Evolutionary conservation across 92 coral and sea anemone species (phyloP).

Genomic region (Zoanthus gigantus): DNA sequence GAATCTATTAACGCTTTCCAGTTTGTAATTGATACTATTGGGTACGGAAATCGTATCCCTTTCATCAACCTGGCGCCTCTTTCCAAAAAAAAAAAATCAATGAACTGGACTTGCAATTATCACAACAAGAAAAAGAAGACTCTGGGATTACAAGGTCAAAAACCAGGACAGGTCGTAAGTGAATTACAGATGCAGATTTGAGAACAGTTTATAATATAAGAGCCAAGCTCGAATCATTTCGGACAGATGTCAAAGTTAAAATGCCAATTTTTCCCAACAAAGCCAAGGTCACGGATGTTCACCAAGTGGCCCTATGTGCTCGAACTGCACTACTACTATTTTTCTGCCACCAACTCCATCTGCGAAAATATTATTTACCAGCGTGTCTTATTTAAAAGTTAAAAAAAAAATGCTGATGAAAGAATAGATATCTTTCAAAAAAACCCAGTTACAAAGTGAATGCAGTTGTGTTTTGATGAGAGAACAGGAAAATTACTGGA

Average conservation of each 20-base stretch:
- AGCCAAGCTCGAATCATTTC: constrained; percentile 11
- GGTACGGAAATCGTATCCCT: background rate
- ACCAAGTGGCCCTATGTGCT: background rate
- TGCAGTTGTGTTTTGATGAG: too few species aligned
- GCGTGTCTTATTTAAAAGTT: too few species aligned
- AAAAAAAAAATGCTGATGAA: too few species aligned
- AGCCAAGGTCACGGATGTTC: background rate
- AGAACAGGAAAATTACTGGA: too few species aligned
- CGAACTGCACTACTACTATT: constrained; percentile 5
- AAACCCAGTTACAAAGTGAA: too few species aligned
- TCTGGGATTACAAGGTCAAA: background rate
- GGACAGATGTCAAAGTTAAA: background rate
- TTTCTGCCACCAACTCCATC: too few species aligned
- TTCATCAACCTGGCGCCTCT: constrained; percentile 1
- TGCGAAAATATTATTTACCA: too few species aligned
- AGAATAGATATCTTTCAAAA: too few species aligned
- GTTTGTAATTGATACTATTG: constrained; percentile 20
- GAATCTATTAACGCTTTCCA: constrained; percentile 20
- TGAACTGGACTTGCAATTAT: constrained; percentile 43
- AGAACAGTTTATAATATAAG: background rate
- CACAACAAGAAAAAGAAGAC: constrained; percentile 17
- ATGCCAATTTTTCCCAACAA: background rate
- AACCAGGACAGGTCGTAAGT: background rate
- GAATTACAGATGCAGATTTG: background rate
- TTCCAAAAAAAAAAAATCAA: constrained; percentile 36